Base-by-base conservation (phyloP, 2,888 invertebrate species). In the Netelia fuscicornis region DNA sequence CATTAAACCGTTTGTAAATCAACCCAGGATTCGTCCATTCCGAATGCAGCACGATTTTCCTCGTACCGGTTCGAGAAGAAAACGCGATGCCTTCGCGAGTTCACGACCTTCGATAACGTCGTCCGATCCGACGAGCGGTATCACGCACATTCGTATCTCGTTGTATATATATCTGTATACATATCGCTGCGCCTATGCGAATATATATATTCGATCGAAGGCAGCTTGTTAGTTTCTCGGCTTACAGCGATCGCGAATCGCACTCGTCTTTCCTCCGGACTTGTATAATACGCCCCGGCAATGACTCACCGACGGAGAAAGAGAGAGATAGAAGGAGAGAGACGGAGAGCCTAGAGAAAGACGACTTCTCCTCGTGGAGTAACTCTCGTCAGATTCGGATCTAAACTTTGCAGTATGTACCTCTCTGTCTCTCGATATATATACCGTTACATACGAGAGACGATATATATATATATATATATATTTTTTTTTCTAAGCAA, bases 211-310 rank as follows among this genome's bases (percentile, higher is more conserved):
- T 10, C 48, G 48, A 48, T 30, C 48, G 78, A 30, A 78, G 65
- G 64, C 62, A 42, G 74, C 52, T 68, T 44, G 72, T 23, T 60
- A 72, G 54, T 65, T 67, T 9, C 30, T 78, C 60, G 56, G 58
- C 44, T 62, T 54, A 60, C 67, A 74, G 78, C 68, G 70, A 83
- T 54, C 20, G 64, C 56, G 20, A 65, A 75, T 54, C 64, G 37
- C 52, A 20, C 75, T 75, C 64, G 37, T 75, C 20, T 75, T 75
- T 65, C 37, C 52, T 64, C 9, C 52, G 17, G 54, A 54, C 30
- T 37, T 17, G 25, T 48, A 64, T 52, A 64, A 62, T 17, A 30
- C 11, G 42, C n/a, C 10, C 44, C 11, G 8, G 8, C 48, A n/a
- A 52, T 68, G 68, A 68, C 13, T 68, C 68, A 68, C 23, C 67